Evolutionary conservation across 2,113 vertebrate genomes (phyloP).

Genomic region (Tringa solitaria): DNA sequence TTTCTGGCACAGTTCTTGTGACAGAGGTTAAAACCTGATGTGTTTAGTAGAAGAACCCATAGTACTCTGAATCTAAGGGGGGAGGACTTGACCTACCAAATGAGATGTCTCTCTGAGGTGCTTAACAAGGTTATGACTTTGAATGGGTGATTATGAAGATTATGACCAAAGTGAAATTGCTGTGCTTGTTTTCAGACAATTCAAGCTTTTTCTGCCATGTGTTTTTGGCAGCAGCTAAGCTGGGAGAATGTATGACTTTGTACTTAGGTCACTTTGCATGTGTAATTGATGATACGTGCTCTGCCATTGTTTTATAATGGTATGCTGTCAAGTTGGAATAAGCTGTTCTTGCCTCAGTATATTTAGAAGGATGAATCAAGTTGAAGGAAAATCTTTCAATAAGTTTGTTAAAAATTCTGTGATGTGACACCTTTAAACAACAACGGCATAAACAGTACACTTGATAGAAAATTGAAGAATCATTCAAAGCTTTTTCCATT

Average conservation of each 20-base stretch:
- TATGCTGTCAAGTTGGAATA: background rate
- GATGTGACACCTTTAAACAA: background rate
- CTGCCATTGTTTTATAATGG: background rate
- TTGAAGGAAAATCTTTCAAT: background rate
- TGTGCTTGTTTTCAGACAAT: background rate
- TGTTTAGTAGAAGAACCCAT: background rate
- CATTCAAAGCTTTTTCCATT: background rate
- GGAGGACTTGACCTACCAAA: background rate
- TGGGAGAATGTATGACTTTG: background rate
- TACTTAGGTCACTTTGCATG: slow-evolving; percentile 22
- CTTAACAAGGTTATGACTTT: background rate
- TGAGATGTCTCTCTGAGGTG: background rate
- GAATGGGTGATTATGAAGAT: background rate
- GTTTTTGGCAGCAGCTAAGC: background rate
- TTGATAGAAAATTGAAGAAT: background rate
- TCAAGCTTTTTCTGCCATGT: background rate
- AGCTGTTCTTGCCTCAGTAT: background rate
- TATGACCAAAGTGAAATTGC: background rate
- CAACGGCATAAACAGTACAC: background rate
- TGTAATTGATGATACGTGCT: background rate
- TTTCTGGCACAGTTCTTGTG: background rate
- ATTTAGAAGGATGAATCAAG: background rate
- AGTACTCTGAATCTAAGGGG: background rate
- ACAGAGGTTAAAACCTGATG: accelerated
- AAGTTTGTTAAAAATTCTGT: background rate